Conservation (phyloP, 1,140 invertebrate genomes). For the Polyergus mexicanus region DNA sequence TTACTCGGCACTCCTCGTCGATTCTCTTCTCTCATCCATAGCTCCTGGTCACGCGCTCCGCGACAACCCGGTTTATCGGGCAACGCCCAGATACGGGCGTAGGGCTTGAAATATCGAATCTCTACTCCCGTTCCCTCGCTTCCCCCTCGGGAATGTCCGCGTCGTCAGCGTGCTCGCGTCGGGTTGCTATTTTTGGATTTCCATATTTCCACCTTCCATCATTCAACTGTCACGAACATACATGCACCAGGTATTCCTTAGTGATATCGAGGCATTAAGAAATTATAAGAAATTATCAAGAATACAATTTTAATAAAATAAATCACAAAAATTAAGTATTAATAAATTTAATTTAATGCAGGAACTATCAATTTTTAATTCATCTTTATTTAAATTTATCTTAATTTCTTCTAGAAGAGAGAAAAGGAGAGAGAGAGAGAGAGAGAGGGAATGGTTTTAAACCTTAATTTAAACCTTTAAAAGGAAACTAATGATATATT, state of each 20-base stretch:
- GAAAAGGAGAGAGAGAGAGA: no score
- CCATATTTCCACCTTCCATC: constrained; percentile 59
- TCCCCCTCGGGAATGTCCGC: constrained; percentile 20
- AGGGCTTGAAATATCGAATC: constrained; percentile 73
- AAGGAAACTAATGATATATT: neutral
- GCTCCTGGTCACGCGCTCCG: constrained; percentile 44
- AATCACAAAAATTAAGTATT: neutral
- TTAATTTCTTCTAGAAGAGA: neutral
- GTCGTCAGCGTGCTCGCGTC: constrained; percentile 24
- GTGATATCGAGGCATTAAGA: neutral
- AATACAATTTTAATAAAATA: neutral
- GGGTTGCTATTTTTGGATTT: constrained; percentile 63
- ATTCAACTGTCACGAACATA: constrained; percentile 40
- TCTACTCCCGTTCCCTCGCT: constrained; percentile 42
- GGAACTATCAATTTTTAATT: neutral
- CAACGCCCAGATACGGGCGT: constrained; percentile 76
- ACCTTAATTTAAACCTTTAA: neutral
- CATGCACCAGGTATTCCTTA: neutral
- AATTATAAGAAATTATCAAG: neutral
- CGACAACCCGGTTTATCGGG: constrained; percentile 71
- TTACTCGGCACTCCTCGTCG: constrained; percentile 61
- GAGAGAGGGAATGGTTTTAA: no score
- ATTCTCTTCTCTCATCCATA: constrained; percentile 40
- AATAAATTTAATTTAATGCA: neutral
- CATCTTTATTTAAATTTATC: neutral